These are phyloP conservation scores for Nesoenas mayeri DNA, from an alignment of 2,113 vertebrate species.

Conservation along the genomic window DNA sequence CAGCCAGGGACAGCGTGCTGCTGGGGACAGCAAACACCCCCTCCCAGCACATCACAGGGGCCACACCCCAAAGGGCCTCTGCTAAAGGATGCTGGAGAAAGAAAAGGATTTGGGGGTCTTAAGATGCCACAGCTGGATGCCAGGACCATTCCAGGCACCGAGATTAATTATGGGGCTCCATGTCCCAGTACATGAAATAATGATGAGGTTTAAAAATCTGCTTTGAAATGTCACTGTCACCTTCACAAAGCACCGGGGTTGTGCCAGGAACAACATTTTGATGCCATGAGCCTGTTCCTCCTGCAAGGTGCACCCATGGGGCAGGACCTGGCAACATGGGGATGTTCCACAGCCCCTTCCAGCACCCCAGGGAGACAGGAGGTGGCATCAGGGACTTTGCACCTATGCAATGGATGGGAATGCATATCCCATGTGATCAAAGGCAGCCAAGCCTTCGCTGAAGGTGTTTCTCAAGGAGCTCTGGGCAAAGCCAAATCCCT, in stretches of 20 bases:
- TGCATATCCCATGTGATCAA: rapidly evolving
- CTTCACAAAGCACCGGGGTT: background rate
- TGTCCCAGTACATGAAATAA: background rate
- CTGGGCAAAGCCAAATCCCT: background rate
- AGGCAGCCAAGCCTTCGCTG: background rate
- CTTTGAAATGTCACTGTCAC: background rate
- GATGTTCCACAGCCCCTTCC: background rate
- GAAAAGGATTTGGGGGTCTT: background rate
- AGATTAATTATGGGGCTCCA: background rate
- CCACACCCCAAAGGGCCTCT: background rate
- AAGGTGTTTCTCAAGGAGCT: background rate
- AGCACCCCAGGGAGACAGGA: rapidly evolving
- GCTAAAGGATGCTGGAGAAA: background rate
- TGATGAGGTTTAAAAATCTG: background rate
- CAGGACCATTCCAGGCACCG: background rate
- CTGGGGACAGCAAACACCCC: background rate
- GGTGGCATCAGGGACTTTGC: background rate
- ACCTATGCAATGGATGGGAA: rapidly evolving
- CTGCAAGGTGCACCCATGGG: rapidly evolving
- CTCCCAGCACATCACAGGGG: background rate
- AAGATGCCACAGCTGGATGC: background rate
- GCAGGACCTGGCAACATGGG: background rate
- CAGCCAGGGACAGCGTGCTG: background rate
- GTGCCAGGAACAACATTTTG: background rate
- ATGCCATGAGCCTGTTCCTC: background rate